Conservation (phyloP, 2,113 vertebrate species). For the Platichthys stellatus region DNA sequence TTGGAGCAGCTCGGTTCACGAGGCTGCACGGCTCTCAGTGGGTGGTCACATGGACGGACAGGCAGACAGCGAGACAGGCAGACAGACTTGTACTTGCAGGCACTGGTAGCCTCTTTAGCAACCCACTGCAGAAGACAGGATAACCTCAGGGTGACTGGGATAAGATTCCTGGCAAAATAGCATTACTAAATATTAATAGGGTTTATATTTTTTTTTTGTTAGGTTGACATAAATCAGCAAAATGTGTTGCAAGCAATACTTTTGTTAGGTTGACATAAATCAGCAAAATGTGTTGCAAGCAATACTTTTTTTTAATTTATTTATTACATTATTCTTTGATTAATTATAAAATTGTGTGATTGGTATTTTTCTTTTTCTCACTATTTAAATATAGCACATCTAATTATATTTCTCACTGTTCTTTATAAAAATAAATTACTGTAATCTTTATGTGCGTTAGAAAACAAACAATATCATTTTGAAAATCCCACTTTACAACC, state of each 20-base stretch:
- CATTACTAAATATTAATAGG: neutral
- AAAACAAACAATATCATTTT: neutral
- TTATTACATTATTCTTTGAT: too few species aligned
- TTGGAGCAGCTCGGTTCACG: slow-evolving; percentile 28
- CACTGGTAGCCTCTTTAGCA: slow-evolving; percentile 10
- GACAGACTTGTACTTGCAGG: slow-evolving; percentile 21
- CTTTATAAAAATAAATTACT: neutral
- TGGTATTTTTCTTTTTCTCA: neutral
- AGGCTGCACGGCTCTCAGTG: slow-evolving; percentile 51
- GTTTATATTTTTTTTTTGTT: too few species aligned
- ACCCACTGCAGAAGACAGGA: neutral
- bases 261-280: neutral
- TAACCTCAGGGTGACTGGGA: neutral
- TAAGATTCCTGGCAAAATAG: neutral
- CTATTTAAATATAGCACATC: neutral
- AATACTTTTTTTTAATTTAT: too few species aligned
- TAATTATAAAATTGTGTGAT: too few species aligned
- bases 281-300: neutral
- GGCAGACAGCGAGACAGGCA: slow-evolving; percentile 28
- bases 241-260: neutral
- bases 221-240: neutral
- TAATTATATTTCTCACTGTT: neutral
- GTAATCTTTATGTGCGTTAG: neutral
- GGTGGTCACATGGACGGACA: slow-evolving; percentile 68
- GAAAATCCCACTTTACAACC: neutral